Evolutionary conservation across 2,888 invertebrate genomes (phyloP), one percentile per base, ranked within the genome.

Genomic region (Morpho achilles): DNA sequence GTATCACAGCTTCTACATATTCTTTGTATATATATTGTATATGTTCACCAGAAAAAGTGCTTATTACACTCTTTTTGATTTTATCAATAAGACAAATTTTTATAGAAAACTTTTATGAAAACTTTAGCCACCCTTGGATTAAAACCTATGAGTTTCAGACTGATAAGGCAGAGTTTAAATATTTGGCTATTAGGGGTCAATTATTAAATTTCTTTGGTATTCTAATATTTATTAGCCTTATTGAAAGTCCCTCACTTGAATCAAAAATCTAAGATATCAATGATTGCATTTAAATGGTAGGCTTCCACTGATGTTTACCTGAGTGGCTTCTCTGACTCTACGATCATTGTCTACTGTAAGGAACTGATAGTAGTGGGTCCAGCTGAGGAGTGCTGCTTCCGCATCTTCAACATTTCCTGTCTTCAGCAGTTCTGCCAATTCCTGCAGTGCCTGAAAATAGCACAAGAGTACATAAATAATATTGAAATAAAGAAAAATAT

Each of bases 301-400:
- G 32, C 32, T 5, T 32, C 5, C 32, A 32, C 32, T 32, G 32
- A 32, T 32, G 32, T 32, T 32, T 32, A 91, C 91, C 81, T 93
- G 95, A 0, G 95, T 91, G 50, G 94, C 92, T 80, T 98, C 98
- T 52, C 98, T 88, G 1, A 98, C 96, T 78, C 95, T 93, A 65
- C 96, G 94, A 69, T 98, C 97, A 0, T 93, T 87, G 77, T 98
- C 98, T 57, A 93, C 92, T 1, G 95, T 93, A 42, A 98, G 84
- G 64, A 92, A 92, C 64, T 92, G 93, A 79, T 97, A 98, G 59
- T 94, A 90, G 67, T 96, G 92, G 0, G 96, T 94, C 98, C 98
- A 98, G 73, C 94, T 93, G 0, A 96, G 95, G 53, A 98, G 82
- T 1, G 95, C 92, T 1, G 93, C 87, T 74, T 94, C 95, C 0